Base-by-base conservation (phyloP, 2,888 invertebrate species). In the Eilema depressum region DNA sequence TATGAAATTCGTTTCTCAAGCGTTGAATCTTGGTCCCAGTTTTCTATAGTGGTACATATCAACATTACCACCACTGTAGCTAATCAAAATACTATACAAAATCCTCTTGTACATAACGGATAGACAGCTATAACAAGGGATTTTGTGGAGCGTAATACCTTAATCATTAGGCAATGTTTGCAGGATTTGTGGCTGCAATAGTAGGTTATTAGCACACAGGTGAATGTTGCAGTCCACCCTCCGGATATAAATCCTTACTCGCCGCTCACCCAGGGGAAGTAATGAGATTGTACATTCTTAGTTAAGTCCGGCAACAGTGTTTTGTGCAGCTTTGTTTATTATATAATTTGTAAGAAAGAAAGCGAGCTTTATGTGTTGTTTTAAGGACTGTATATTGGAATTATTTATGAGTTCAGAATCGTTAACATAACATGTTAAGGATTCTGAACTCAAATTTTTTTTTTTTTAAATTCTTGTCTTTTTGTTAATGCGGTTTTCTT, bases 81-180 rank as follows among this genome's bases (percentile, higher is more conserved):
- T 53, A 53, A 53, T 53, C 53, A n/a, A 20, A 53, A 53, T 10
- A 10, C n/a, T n/a, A n/a, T 0, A 5, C 20, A n/a, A 53, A 53
- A 53, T 8, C n/a, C 53, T n/a, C 53, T n/a, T 10, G n/a, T 33
- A 30, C 23, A 63, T 25, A 47, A 47, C 25, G 25, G 26, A 47
- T 53, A 56, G 33, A 37, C 47, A 47, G 20, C 47, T 47, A 20
- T n/a, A 68, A 61, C 56, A 61, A 71, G 59, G 63, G 67, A 63
- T 68, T 68, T 41, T 26, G 23, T 64, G 65, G 25, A 56, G 56
- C 64, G 10, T 68, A 68, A 57, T 61, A 57, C 66, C 68, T 65
- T 68, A 68, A 71, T 71, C 71, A 71, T 71, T 71, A 64, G 61
- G 61, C 62, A 61, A 69, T 72, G 63, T 68, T 68, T 72, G 66